Evolutionary conservation across 1,140 invertebrate genomes (phyloP), one percentile per base, ranked within the genome.

Genomic region (Anastatus disparis): DNA sequence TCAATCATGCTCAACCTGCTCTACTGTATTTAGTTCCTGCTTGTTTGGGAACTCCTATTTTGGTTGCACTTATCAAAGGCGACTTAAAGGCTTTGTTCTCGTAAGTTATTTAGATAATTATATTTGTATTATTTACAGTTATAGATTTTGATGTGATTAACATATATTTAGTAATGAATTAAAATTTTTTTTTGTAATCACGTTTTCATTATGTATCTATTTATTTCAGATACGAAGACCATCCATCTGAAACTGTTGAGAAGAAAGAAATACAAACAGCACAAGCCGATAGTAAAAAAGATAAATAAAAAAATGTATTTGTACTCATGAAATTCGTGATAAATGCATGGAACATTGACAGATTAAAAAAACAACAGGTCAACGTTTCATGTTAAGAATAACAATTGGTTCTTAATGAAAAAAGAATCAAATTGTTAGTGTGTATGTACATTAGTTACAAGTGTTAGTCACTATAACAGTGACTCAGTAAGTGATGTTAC

Each of bases 1-100:
- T 97, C 86, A 97, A 98, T 84, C 97, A 99, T 87, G 97, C 97
- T n/a, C 95, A 99, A 89, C 98, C 98, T 1, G 98, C 98, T 68
- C 87, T 99, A 26, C 84, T 99, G 35, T 99, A 99, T 84, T 88
- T 99, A 59, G 98, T 99, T 67, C 98, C 98, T 20, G 94, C 95
- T 10, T 99, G 98, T 87, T 86, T 99, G 72, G 93, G 92, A 58
- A 93, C 95, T 40, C 98, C 98, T 4, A 81, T 98, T 2, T 79
- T 92, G 6, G 83, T 99, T 1, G 97, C 97, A 13, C 82, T 97
- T 24, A 79, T 98, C 3, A 93, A 93, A 81, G 97, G 98, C 70
- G 98, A 99, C 80, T 84, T 98, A 24, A 95, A 93, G 75, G 90
- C 92, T 1, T 87, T 99, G 74, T 96, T 98, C 85, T 91, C 91